Evolutionary conservation across 2,113 vertebrate species (phyloP).

Genomic region (Hyperoodon ampullatus): DNA sequence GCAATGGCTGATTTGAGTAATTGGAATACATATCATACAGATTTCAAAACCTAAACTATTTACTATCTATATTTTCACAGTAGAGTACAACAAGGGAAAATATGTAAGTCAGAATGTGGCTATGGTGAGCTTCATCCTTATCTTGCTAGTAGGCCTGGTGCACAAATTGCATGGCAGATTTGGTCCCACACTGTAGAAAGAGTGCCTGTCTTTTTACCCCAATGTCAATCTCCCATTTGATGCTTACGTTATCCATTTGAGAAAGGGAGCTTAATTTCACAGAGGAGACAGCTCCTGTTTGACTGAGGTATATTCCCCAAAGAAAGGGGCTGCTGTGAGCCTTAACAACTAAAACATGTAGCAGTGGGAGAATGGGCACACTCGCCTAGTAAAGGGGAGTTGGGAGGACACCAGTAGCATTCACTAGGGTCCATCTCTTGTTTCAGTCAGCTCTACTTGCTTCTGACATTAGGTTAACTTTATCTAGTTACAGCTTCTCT

Average conservation of each 20-base stretch:
- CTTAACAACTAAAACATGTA: not conserved
- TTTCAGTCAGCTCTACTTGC: not conserved
- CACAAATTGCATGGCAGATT: not conserved
- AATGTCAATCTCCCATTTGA: not conserved
- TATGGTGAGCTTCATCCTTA: not conserved
- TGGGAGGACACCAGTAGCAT: not conserved
- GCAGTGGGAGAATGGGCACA: not conserved
- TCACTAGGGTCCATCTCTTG: not conserved
- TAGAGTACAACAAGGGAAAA: not conserved
- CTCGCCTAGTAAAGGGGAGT: not conserved
- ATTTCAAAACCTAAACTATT: not conserved
- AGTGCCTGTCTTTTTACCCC: not conserved
- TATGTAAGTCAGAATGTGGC: not conserved
- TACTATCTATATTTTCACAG: not conserved
- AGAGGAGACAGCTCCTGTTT: not conserved
- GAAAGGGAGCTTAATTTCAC: not conserved
- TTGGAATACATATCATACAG: not conserved
- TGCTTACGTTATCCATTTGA: not conserved
- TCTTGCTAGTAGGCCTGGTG: not conserved
- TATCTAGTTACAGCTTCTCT: not conserved
- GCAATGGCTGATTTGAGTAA: not conserved
- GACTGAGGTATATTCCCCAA: not conserved
- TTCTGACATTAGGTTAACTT: not conserved
- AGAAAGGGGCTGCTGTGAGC: not conserved
- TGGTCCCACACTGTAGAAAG: not conserved